Evolutionary conservation across 2,888 invertebrate species (phyloP), one percentile per base, ranked within the genome.

Genomic region (Rhodophaea formosa): DNA sequence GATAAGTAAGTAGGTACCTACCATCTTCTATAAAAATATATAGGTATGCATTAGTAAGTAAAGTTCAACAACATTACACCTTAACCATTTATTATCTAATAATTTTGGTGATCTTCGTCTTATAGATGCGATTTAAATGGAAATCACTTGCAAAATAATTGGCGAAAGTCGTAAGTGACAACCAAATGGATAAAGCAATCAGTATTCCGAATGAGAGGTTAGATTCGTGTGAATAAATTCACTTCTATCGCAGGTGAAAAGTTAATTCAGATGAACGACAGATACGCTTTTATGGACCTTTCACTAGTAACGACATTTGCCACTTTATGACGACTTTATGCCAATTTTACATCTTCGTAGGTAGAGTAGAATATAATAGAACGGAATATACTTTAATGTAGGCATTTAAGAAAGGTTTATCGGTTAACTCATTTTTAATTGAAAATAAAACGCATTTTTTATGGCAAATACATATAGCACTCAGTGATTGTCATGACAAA

Each of bases 121-220:
- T 0, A 17, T 15, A 23, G 3, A 53, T 7, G n/a, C 14, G 1
- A 10, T 35, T 52, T 39, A 29, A 42, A 53, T 12, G 35, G 7
- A 46, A 55, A 45, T 55, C 12, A 16, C 16, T 32, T 35, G 32
- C 32, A 45, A 45, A 17, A 54, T 53, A 29, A 69, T 67, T 59
- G 59, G 71, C 58, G 72, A 75, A 77, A 74, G 75, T 73, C 58
- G 61, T 63, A 67, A 61, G 65, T 59, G 65, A 68, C 65, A 62
- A 47, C 49, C 64, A 62, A 52, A 15, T 52, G 45, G 30, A 32
- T 39, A 32, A 32, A 30, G 44, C 57, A 57, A 69, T 77, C 60
- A 63, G 69, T 71, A 75, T 76, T 72, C 72, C 53, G 52, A 62
- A 62, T 52, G 65, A 58, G 60, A 47, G 59, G 59, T 57, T 51